These are phyloP conservation scores for Megaptera novaeangliae DNA, from an alignment of 2,113 vertebrate genomes.

Conservation along the genomic window DNA sequence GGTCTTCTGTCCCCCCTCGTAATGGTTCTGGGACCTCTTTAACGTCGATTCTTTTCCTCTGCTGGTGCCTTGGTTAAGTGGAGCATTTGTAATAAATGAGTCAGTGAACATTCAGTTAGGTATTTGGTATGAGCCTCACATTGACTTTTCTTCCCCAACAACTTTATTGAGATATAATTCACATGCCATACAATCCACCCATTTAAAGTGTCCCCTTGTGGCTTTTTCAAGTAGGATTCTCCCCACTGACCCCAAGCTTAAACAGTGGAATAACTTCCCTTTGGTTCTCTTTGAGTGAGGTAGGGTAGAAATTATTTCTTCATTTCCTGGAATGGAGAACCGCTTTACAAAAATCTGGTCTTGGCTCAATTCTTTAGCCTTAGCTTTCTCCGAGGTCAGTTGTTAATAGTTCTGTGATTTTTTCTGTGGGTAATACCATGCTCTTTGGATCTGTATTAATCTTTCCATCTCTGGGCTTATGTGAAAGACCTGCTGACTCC, in stretches of 20 bases:
- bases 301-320: neutral
- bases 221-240: neutral
- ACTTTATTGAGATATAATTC: neutral
- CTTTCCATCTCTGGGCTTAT: neutral
- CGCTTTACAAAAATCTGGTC: neutral
- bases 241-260: neutral
- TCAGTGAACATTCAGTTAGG: neutral
- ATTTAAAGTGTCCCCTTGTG: neutral
- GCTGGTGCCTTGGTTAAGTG: neutral
- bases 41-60: neutral
- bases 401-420: neutral
- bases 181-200: neutral
- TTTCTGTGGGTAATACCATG: neutral
- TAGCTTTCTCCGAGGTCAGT: neutral
- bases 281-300: neutral
- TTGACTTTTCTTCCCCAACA: neutral
- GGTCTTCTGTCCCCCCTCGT: fast-evolving
- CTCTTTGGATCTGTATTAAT: neutral
- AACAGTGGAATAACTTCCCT: neutral
- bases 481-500: neutral
- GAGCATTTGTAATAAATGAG: neutral
- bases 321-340: neutral
- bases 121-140: neutral
- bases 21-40: neutral
- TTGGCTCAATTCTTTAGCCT: neutral